Percentiles rank a stretch among this genome's conserved stretches.
Evolutionary conservation across 2,888 invertebrate genomes (phyloP).

Genomic region (Allophyes oxyacanthae): DNA sequence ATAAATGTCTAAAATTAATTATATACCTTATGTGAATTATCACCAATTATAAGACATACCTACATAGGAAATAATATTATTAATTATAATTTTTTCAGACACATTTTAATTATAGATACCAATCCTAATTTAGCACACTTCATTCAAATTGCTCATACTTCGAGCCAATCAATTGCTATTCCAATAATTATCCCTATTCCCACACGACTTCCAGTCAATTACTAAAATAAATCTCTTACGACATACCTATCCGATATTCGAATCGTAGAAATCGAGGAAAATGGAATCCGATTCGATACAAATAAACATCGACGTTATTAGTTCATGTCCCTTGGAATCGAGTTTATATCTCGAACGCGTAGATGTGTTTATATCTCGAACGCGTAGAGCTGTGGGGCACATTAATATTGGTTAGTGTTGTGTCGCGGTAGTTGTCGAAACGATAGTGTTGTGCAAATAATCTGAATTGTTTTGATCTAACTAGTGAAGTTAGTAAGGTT

Average conservation of each 20-base stretch:
- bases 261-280: constrained; percentile 27
- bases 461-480: neutral
- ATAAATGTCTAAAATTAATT: too few relatives aligned
- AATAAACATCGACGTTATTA: constrained; percentile 43
- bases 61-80: too few relatives aligned
- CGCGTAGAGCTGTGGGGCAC: constrained; percentile 32
- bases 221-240: constrained; percentile 37
- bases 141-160: neutral
- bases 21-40: too few relatives aligned
- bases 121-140: constrained; percentile 1
- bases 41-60: too few relatives aligned
- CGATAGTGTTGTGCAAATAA: constrained; percentile 7
- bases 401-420: constrained; percentile 41
- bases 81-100: neutral
- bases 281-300: constrained; percentile 29
- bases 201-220: constrained; percentile 20
- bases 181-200: constrained; percentile 25
- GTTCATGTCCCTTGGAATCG: constrained; percentile 27
- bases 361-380: constrained; percentile 46
- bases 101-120: neutral
- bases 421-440: neutral
- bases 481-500: too few relatives aligned
- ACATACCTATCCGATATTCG: constrained; percentile 32
- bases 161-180: constrained; percentile 24
- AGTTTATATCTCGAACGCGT: constrained; percentile 46